Conservation (phyloP, 2,888 invertebrate species). For the Ryuthela nishihirai region DNA sequence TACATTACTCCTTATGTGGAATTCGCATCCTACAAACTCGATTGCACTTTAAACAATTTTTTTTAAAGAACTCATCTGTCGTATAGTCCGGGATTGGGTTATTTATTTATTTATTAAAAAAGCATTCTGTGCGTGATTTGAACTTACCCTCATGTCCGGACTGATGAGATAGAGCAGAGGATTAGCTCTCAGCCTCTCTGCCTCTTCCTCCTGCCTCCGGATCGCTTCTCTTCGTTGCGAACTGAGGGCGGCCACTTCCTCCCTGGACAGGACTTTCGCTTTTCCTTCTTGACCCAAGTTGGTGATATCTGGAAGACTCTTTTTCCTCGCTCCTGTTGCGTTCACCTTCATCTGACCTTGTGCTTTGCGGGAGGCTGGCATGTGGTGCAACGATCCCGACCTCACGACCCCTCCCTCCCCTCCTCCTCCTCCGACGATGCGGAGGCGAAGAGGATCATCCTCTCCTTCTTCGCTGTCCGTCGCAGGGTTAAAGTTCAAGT, state of each 20-base stretch:
- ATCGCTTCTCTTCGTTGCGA: slow-evolving; percentile 92
- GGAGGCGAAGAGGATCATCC: not conserved
- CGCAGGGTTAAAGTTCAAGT: not conserved
- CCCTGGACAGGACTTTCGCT: slow-evolving; percentile 77
- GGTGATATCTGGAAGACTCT: slow-evolving; percentile 84
- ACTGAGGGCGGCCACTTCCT: slow-evolving; percentile 90
- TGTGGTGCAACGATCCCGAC: not conserved
- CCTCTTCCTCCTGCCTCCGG: slow-evolving; percentile 82
- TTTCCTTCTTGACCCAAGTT: slow-evolving; percentile 67
- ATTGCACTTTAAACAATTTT: too few species aligned
- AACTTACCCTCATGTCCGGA: slow-evolving; percentile 92
- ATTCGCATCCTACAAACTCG: too few species aligned
- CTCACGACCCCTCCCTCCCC: not conserved
- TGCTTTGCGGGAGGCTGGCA: too few species aligned
- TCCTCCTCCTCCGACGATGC: not conserved
- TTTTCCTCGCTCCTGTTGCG: slow-evolving; percentile 76
- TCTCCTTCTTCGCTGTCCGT: slow-evolving; percentile 1
- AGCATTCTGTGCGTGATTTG: too few species aligned
- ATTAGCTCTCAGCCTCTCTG: slow-evolving; percentile 87
- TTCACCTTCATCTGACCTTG: too few species aligned
- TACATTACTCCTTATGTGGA: too few species aligned
- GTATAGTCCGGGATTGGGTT: too few species aligned
- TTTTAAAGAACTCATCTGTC: too few species aligned
- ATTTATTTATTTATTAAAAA: too few species aligned
- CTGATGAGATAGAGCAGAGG: slow-evolving; percentile 93